Conservation (phyloP, 2,797 vertebrate species). For the Cephalopachus bancanus region DNA sequence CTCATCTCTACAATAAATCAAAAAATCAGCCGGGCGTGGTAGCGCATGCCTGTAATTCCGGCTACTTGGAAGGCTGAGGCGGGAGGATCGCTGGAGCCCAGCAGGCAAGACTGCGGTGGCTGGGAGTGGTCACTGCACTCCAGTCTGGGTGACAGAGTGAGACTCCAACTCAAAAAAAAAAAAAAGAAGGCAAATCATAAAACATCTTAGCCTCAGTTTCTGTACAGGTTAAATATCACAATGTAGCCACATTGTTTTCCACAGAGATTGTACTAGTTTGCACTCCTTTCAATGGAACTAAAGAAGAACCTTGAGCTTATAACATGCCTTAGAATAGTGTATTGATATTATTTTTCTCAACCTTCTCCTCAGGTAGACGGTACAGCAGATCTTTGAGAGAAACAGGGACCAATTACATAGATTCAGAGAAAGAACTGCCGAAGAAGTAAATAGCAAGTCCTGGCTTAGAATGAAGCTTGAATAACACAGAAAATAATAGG, state of each 20-base stretch:
- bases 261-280: too few relatives aligned
- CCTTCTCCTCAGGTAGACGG: background rate
- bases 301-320: background rate
- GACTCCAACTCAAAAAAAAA: too few relatives aligned
- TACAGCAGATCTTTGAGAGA: background rate
- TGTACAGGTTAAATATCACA: too few relatives aligned
- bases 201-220: background rate
- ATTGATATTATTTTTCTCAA: background rate
- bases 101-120: too few relatives aligned
- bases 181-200: background rate
- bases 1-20: too few relatives aligned
- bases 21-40: too few relatives aligned
- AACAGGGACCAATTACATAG: background rate
- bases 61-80: too few relatives aligned
- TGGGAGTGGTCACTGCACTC: too few relatives aligned
- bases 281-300: background rate
- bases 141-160: too few relatives aligned
- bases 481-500: background rate
- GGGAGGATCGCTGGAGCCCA: too few relatives aligned
- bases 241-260: too few relatives aligned
- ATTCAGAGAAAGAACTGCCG: background rate
- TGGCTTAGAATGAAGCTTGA: background rate
- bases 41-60: too few relatives aligned
- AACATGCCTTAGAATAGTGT: background rate
- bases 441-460: background rate